Evolutionary conservation across 2,113 vertebrate species (phyloP).

Genomic region (Epinephelus fuscoguttatus): DNA sequence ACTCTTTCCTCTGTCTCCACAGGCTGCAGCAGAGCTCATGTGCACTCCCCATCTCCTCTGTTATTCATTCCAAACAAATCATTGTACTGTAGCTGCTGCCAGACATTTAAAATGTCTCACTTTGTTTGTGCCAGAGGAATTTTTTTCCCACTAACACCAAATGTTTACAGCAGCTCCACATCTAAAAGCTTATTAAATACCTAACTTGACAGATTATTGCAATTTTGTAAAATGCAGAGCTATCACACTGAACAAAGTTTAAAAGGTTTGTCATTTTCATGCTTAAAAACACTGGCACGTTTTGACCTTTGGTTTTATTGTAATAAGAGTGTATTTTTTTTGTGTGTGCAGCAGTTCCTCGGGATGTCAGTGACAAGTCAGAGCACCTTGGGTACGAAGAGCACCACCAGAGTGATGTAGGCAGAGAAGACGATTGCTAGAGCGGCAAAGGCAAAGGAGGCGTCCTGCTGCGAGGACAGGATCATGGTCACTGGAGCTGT

Average conservation of each 20-base stretch:
- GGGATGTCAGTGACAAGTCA: conserved; percentile 20
- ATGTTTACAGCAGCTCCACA: conserved; percentile 25
- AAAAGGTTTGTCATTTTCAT: not conserved
- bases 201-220: not conserved
- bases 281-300: not conserved
- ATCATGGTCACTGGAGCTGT: conserved; percentile 97
- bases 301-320: conserved; percentile 39
- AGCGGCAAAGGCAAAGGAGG: conserved; percentile 94
- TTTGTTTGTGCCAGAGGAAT: conserved; percentile 12
- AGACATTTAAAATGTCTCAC: conserved; percentile 31
- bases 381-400: conserved; percentile 94
- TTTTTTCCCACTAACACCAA: not conserved
- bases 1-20: conserved; percentile 35
- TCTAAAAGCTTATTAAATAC: not conserved
- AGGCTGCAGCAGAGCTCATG: not conserved
- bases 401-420: conserved; percentile 96
- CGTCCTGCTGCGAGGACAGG: conserved; percentile 95
- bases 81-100: not conserved
- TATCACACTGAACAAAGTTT: not conserved
- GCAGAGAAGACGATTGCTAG: conserved; percentile 95
- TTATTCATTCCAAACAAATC: conserved; percentile 33
- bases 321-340: not conserved
- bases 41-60: not conserved
- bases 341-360: not conserved
- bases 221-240: not conserved